Evolutionary conservation across 2,797 vertebrate genomes (phyloP).

Genomic region (Lindbergichthys nudifrons): DNA sequence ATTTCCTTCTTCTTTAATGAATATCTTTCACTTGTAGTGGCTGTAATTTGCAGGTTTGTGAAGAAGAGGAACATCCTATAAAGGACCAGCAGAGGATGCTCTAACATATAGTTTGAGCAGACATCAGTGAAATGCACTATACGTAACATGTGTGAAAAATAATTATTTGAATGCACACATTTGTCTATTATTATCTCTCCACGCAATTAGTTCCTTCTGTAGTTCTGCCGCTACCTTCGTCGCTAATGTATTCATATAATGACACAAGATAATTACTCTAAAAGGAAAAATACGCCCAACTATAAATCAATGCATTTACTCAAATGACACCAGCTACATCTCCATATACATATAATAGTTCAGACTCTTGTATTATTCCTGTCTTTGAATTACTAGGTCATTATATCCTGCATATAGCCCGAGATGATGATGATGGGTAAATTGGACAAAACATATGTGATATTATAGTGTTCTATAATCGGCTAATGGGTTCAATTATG

Average conservation of each 20-base stretch:
- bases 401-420: slow-evolving; percentile 1
- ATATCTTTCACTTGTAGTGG: neutral
- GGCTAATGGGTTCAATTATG: slow-evolving; percentile 5
- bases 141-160: neutral
- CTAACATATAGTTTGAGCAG: slow-evolving; percentile 43
- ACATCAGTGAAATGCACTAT: neutral
- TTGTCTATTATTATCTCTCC: neutral
- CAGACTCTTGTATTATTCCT: slow-evolving; percentile 22
- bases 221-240: neutral
- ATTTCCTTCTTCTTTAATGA: neutral
- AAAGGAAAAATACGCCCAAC: neutral
- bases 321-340: slow-evolving; percentile 38
- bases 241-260: slow-evolving; percentile 13
- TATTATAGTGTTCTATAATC: slow-evolving; percentile 26
- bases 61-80: neutral
- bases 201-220: neutral
- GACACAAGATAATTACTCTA: slow-evolving; percentile 14
- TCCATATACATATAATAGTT: slow-evolving; percentile 19
- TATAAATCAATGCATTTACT: slow-evolving; percentile 17
- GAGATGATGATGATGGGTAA: slow-evolving; percentile 21
- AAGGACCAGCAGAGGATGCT: slow-evolving; percentile 65
- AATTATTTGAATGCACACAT: slow-evolving; percentile 3
- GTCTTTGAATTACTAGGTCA: slow-evolving; percentile 10
- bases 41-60: neutral
- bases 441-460: slow-evolving; percentile 28